Evolutionary conservation across 2,888 invertebrate genomes (phyloP), one percentile per base, ranked within the genome.

Genomic region (Ceriagrion tenellum): DNA sequence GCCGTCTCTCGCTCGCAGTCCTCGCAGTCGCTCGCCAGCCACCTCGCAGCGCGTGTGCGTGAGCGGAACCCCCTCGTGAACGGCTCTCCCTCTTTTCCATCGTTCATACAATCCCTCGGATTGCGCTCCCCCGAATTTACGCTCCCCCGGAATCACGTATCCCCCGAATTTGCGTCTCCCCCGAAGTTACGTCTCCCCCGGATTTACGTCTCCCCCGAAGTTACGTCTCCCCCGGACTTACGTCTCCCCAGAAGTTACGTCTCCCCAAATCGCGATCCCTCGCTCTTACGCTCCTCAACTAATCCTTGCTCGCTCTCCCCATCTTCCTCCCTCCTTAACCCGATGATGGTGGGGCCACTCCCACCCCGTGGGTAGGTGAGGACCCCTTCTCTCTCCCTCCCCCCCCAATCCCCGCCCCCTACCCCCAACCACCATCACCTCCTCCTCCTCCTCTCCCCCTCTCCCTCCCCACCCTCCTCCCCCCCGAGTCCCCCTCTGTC

Each of bases 1-100:
- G 81, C 81, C 81, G 81, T 81, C 81, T 81, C 81, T 35, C 81
- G 81, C 81, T 30, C 81, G n/a, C n/a, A 69, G 69, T 69, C 69
- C 69, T 69, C 69, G 81, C 81, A 81, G 81, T 81, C 81, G 81
- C 35, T 81, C 81, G 30, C 35, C 81, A 35, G 81, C 81, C 81
- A 81, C 81, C 81, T 81, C 35, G 30, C 81, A 35, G 81, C 81
- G 81, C 81, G 35, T 81, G 81, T 81, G 81, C 81, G 81, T 81
- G 69, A 69, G 69, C 69, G 69, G 69, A 69, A 20, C 69, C n/a
- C 69, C n/a, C 8, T 26, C 23, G 10, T 10, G 26, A 69, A 20
- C 69, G 69, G 10, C 23, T 40, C 40, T 89, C 55, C 89, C 40
- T 89, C 89, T 26, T 40, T 20, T 18, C 16, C 13, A 12, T 90